Evolutionary conservation across 1,140 invertebrate species (phyloP).

Genomic region (Probaryconus sp.): DNA sequence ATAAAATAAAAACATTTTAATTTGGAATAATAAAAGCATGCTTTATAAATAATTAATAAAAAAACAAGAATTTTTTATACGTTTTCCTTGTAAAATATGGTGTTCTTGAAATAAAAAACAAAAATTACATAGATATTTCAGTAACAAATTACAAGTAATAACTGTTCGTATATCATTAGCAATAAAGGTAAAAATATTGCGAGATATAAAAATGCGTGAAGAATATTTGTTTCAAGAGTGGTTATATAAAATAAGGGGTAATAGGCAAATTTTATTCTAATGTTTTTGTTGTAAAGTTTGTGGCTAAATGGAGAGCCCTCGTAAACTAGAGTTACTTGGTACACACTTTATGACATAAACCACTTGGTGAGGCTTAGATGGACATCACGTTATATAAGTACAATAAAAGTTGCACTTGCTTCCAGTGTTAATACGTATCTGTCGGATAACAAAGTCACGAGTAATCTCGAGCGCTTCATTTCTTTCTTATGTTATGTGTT

Average conservation of each 20-base stretch:
- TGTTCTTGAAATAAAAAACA: too few species aligned
- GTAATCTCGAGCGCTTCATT: slow-evolving; percentile 5
- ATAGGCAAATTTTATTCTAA: slow-evolving; percentile 28
- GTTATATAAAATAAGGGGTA: slow-evolving; percentile 20
- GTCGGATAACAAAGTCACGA: slow-evolving; percentile 12
- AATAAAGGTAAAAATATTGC: slow-evolving; percentile 10
- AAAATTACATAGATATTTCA: too few species aligned
- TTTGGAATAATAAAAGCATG: too few species aligned
- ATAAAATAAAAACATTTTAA: too few species aligned
- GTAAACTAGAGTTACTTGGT: slow-evolving; percentile 23
- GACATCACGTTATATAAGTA: slow-evolving; percentile 15
- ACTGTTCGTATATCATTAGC: too few species aligned
- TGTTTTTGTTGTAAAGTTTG: slow-evolving; percentile 22
- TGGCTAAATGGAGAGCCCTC: slow-evolving; percentile 21
- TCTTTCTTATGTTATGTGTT: neutral
- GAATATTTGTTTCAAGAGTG: slow-evolving; percentile 6
- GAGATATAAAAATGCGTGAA: neutral
- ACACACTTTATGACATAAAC: slow-evolving; percentile 4
- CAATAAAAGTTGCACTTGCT: slow-evolving; percentile 26
- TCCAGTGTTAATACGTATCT: slow-evolving; percentile 7
- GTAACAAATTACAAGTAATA: too few species aligned
- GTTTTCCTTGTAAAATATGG: too few species aligned
- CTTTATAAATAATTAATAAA: too few species aligned
- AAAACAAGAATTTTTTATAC: too few species aligned
- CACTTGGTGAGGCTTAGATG: slow-evolving; percentile 24